phyloP scores from a whole-genome alignment of 2,113 vertebrate genomes.

The Cavia porcellus region DNA sequence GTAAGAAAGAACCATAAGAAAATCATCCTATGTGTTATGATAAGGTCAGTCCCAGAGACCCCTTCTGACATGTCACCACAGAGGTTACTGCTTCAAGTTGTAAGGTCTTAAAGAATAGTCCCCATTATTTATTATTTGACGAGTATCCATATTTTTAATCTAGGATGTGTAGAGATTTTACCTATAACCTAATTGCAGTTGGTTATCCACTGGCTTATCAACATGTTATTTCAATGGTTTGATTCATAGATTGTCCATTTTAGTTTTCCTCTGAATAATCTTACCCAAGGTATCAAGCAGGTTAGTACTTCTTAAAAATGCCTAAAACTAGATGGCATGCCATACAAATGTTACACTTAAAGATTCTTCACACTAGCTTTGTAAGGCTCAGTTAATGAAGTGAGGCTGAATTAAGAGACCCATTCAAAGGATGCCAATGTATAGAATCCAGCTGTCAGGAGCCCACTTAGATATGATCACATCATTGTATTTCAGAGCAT shows the following conservation, averaged over 20 bases:
- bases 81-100: not conserved
- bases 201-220: not conserved
- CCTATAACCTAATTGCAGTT: not conserved
- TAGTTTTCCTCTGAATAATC: not conserved
- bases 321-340: not conserved
- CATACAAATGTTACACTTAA: not conserved
- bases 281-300: not conserved
- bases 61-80: not conserved
- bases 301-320: not conserved
- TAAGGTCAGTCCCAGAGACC: not conserved
- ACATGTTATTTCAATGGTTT: not conserved
- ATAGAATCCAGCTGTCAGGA: not conserved
- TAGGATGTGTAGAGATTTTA: not conserved
- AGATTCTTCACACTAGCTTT: not conserved
- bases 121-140: not conserved
- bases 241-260: conserved; percentile 12
- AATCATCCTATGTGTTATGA: not conserved
- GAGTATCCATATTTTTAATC: not conserved
- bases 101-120: not conserved
- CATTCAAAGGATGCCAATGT: not conserved
- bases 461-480: not conserved
- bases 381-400: conserved; percentile 11
- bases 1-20: not conserved
- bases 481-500: not conserved
- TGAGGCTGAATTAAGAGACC: not conserved